These are phyloP conservation scores for Harpalus rufipes DNA, from an alignment of 2,888 invertebrate species.

Conservation along the genomic window DNA sequence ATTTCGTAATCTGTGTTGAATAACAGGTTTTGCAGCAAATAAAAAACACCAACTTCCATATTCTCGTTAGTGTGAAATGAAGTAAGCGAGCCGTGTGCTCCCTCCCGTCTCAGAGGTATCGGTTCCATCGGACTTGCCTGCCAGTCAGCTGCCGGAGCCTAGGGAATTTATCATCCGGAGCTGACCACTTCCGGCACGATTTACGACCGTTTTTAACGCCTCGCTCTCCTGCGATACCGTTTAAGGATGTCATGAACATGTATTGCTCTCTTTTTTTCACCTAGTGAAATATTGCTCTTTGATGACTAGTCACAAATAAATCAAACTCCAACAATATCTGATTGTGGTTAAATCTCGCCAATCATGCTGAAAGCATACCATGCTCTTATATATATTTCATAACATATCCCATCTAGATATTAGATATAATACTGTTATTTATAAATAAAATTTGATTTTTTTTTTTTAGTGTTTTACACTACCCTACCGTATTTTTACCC, in stretches of 20 bases:
- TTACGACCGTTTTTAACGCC: conserved; percentile 60
- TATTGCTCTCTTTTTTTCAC: conserved; percentile 41
- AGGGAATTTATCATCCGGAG: conserved; percentile 58
- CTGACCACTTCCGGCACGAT: conserved; percentile 52
- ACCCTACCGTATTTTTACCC: too few relatives aligned
- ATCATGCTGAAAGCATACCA: not conserved
- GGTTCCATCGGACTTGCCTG: conserved; percentile 55
- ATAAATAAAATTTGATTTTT: not conserved
- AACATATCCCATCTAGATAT: not conserved
- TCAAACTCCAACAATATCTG: conserved; percentile 8
- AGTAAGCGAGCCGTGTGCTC: not conserved
- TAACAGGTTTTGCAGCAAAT: not conserved
- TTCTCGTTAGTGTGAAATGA: not conserved
- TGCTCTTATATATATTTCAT: not conserved
- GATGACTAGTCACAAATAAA: conserved; percentile 47
- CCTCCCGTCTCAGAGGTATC: conserved; percentile 42
- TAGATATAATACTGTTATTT: not conserved
- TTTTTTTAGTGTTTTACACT: too few relatives aligned
- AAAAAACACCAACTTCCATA: not conserved
- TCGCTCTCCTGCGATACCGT: conserved; percentile 17
- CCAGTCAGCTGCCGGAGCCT: conserved; percentile 51
- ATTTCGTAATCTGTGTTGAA: not conserved
- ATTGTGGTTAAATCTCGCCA: not conserved
- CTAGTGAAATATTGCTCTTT: conserved; percentile 49
- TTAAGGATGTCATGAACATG: conserved; percentile 63